Evolutionary conservation across 35 echinoderm and acorn worm genomes (phyloP).

Genomic region (Apostichopus japonicus): DNA sequence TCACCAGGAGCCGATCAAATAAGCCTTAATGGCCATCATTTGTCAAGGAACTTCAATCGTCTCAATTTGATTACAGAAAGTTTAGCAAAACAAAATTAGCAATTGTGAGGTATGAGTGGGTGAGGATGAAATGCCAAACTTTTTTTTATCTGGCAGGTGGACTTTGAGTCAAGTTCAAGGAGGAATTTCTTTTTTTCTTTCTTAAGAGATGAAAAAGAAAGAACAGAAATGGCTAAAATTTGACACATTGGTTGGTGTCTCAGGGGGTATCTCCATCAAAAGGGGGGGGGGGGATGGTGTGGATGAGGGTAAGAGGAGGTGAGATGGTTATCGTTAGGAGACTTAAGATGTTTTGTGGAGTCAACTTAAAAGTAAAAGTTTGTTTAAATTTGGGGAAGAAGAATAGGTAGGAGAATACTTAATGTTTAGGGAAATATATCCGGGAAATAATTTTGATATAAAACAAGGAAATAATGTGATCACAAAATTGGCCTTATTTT

Average conservation of each 20-base stretch:
- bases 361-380: too few relatives aligned
- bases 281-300: not conserved
- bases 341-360: too few relatives aligned
- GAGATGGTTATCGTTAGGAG: not conserved
- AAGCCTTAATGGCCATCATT: constrained; percentile 47
- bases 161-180: constrained; percentile 48
- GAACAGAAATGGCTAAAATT: not conserved
- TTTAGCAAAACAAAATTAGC: constrained; percentile 51
- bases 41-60: constrained; percentile 20
- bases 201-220: not conserved
- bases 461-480: too few relatives aligned
- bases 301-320: not conserved
- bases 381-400: too few relatives aligned
- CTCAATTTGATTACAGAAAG: constrained; percentile 44
- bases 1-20: constrained; percentile 36
- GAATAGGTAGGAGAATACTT: too few relatives aligned
- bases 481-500: too few relatives aligned
- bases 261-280: not conserved
- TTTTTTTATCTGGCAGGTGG: constrained; percentile 20
- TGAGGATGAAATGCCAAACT: constrained; percentile 40
- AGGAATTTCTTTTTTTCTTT: not conserved
- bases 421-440: too few relatives aligned
- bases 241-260: not conserved
- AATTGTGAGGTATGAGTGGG: constrained; percentile 42
- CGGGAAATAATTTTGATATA: too few relatives aligned